These are phyloP conservation scores for Thinocorus orbignyianus DNA, from an alignment of 2,113 vertebrate genomes.

Conservation along the genomic window DNA sequence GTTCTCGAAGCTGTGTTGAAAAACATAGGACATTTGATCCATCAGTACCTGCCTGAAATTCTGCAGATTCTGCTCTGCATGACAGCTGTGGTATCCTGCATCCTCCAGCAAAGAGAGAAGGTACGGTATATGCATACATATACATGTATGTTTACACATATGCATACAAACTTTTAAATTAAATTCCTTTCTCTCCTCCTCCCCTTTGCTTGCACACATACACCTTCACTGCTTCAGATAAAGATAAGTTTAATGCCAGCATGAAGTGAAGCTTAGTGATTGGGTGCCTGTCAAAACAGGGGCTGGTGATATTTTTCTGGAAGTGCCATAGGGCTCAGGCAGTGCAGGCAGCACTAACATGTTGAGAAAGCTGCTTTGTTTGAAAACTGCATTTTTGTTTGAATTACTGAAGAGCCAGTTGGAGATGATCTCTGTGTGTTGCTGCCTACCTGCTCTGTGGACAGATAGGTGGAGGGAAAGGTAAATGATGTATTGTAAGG, in stretches of 20 bases:
- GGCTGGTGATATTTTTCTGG: not conserved
- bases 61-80: conserved; percentile 93
- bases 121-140: conserved; percentile 51
- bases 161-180: not conserved
- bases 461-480: not conserved
- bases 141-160: not conserved
- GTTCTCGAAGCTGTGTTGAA: conserved; percentile 86
- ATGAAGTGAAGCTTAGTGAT: not conserved
- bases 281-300: not conserved
- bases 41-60: conserved; percentile 85
- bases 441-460: not conserved
- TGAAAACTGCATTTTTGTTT: not conserved
- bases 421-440: not conserved
- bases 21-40: conserved; percentile 90
- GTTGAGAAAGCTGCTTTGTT: not conserved
- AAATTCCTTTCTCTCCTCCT: not conserved
- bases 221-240: not conserved
- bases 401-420: not conserved
- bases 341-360: not conserved
- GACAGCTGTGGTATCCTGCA: conserved; percentile 79
- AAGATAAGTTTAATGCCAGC: not conserved
- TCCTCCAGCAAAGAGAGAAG: conserved; percentile 87
- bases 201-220: not conserved
- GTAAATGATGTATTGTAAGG: not conserved
- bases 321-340: not conserved